These are phyloP conservation scores for Drosophila prolongata DNA, from an alignment of 2,888 invertebrate species.

Conservation along the genomic window DNA sequence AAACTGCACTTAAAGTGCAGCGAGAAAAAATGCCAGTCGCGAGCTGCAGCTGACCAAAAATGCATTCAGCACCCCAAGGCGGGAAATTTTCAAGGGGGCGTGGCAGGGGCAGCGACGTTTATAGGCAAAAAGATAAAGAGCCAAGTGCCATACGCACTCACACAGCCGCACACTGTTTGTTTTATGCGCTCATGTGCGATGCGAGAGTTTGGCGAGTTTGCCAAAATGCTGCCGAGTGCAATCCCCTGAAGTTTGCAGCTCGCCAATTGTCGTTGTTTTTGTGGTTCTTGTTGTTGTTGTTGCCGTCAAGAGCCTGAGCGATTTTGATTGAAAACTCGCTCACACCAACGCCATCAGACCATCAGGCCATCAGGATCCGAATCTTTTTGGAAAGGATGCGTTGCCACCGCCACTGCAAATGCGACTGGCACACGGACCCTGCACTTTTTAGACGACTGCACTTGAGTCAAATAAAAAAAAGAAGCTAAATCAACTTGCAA, in stretches of 20 bases:
- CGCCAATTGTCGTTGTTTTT: slow-evolving; percentile 50
- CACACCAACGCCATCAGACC: slow-evolving; percentile 39
- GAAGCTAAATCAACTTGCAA: slow-evolving; percentile 50
- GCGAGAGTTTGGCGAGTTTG: slow-evolving; percentile 67
- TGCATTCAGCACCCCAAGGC: slow-evolving; percentile 68
- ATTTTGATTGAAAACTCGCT: slow-evolving; percentile 77
- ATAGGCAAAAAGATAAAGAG: slow-evolving; percentile 78
- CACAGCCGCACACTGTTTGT: slow-evolving; percentile 56
- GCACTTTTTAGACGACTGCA: slow-evolving; percentile 43
- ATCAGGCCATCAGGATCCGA: slow-evolving; percentile 12
- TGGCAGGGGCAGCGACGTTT: slow-evolving; percentile 60
- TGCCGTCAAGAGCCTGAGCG: slow-evolving; percentile 68
- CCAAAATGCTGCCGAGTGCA: slow-evolving; percentile 75
- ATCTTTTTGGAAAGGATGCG: slow-evolving; percentile 43
- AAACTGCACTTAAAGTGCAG: slow-evolving; percentile 82
- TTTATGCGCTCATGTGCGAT: slow-evolving; percentile 63
- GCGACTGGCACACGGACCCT: slow-evolving; percentile 32
- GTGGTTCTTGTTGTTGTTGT: slow-evolving; percentile 26
- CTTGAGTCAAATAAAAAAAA: slow-evolving; percentile 26
- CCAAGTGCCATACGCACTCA: slow-evolving; percentile 63
- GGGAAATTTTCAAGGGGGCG: slow-evolving; percentile 21
- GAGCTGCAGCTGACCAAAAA: slow-evolving; percentile 74
- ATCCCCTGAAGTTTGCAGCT: slow-evolving; percentile 63
- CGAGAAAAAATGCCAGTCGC: slow-evolving; percentile 73
- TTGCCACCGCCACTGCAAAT: slow-evolving; percentile 9